Percentiles rank a stretch among this genome's conserved stretches.
Conservation (phyloP, 2,113 vertebrate genomes). For the Hoplias malabaricus region DNA sequence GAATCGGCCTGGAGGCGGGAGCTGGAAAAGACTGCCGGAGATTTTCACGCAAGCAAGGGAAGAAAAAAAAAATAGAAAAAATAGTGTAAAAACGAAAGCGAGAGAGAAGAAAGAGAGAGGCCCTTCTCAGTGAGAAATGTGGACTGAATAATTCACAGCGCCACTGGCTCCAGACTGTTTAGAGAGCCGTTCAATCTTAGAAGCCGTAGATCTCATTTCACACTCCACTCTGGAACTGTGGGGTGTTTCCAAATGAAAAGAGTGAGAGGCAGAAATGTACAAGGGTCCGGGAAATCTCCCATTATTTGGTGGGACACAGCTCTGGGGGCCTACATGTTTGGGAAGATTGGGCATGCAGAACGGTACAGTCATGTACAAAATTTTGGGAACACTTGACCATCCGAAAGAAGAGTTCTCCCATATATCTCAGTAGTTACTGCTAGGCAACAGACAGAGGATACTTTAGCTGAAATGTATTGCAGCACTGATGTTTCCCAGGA, state of each 20-base stretch:
- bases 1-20: neutral
- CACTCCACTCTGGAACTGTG: neutral
- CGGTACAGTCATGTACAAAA: too few species aligned
- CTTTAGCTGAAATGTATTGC: too few species aligned
- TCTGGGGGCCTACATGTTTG: neutral
- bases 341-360: neutral
- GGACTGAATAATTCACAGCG: constrained; percentile 37
- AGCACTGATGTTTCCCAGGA: too few species aligned
- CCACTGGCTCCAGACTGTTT: constrained; percentile 26
- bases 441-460: too few species aligned
- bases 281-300: neutral
- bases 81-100: neutral
- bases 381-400: too few species aligned
- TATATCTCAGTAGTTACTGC: too few species aligned
- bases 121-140: neutral
- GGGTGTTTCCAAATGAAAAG: neutral
- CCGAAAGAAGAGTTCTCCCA: too few species aligned
- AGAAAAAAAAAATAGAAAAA: neutral
- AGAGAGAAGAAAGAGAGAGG: constrained; percentile 1
- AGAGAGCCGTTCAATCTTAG: constrained; percentile 7
- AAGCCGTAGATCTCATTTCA: constrained; percentile 11
- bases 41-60: neutral
- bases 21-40: neutral
- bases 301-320: neutral
- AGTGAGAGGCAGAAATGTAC: neutral